Conservation (phyloP, 2,113 vertebrate species). For the Laterallus jamaicensis region DNA sequence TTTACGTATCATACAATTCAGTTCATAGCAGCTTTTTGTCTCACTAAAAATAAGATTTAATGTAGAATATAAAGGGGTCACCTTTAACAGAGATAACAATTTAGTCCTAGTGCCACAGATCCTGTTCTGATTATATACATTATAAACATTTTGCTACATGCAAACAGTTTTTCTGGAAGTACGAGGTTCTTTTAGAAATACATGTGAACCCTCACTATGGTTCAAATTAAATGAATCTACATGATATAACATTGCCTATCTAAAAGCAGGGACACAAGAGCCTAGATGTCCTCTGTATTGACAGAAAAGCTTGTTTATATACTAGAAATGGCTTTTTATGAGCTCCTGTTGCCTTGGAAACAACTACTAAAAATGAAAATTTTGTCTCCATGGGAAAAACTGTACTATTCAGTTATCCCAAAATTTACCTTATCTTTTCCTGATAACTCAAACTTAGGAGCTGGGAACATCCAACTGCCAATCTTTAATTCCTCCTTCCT, state of each 20-base stretch:
- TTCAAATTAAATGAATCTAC: not conserved
- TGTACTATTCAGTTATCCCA: not conserved
- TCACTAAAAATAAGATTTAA: not conserved
- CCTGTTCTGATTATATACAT: not conserved
- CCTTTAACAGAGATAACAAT: not conserved
- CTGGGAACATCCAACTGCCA: too few relatives aligned
- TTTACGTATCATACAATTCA: conserved; percentile 14
- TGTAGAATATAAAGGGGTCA: not conserved
- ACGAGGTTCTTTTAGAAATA: not conserved
- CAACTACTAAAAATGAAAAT: conserved; percentile 1
- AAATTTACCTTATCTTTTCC: not conserved
- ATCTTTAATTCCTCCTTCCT: not conserved
- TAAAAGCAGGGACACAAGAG: not conserved
- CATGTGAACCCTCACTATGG: not conserved
- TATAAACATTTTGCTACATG: not conserved
- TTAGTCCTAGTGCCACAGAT: not conserved
- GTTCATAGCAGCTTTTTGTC: conserved; percentile 7
- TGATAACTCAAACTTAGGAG: not conserved
- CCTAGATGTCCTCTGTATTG: not conserved
- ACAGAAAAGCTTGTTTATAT: not conserved
- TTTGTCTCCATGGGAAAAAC: not conserved
- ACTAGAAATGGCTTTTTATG: not conserved
- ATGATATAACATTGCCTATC: not conserved
- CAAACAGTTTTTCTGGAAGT: not conserved
- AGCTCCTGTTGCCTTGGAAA: conserved; percentile 19